Base-by-base conservation (phyloP, 2,113 vertebrate species). In the Gobius niger region DNA sequence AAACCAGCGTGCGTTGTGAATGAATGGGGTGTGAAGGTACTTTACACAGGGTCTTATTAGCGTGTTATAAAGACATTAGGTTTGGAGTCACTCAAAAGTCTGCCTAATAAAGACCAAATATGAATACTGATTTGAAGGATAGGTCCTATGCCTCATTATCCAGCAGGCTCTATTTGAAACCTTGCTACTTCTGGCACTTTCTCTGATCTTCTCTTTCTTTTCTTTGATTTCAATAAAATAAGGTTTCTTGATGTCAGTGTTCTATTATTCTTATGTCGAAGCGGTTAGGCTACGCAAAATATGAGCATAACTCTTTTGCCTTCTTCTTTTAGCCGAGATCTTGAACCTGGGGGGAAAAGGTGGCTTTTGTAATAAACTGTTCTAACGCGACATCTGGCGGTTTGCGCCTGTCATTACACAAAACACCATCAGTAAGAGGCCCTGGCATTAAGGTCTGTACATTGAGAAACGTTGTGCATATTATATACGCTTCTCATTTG, bases 1-100 rank as follows among this genome's bases (percentile, higher is more conserved):
- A 42, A 54, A 7, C 13, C 1, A 63, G 42, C 61, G 10, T 4
- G 18, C 19, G 41, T 12, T 13, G 82, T 85, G 81, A 78, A 85
- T 81, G 65, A 62, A 82, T 61, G 60, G n/a, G 24, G 24, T 54
- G 68, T 65, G 51, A 44, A 44, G 7, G 67, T 24, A 53, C 65
- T 61, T 69, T 15, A 40, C 34, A 68, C 34, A 68, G 53, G 41
- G 47, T 41, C 50, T 52, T 13, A 18, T 19, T 9, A 0, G 3
- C 18, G 52, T 7, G 19, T 44, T 54, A n/a, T 12, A 60, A n/a
- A n/a, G 40, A 7, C 6, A 41, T 18, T 0, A 11, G 52, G 10
- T 54, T 19, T 54, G 10, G 16, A 24, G 9, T 24, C 9, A 9
- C 9, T 12, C 24, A 54, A 50, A 12, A 12, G 52, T 11, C 18